Conservation (phyloP, 2,797 vertebrate species). For the Myoxocephalus aenaeus region DNA sequence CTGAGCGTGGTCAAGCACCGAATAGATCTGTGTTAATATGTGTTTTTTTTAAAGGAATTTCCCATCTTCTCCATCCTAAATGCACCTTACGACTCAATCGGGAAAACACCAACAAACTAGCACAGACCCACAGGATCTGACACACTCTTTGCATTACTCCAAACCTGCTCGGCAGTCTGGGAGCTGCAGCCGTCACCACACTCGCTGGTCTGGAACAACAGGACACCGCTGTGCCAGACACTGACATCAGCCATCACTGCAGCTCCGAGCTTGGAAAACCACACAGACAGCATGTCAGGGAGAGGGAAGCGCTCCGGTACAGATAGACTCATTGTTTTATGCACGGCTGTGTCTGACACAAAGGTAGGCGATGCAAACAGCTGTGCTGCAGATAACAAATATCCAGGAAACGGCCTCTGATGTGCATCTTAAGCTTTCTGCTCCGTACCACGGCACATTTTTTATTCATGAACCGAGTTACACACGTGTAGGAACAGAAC, state of each 20-base stretch:
- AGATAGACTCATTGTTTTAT: constrained; percentile 34
- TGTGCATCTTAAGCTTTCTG: constrained; percentile 1
- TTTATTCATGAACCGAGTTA: constrained; percentile 38
- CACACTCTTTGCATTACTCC: constrained; percentile 31
- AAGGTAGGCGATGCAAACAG: constrained; percentile 21
- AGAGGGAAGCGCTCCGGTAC: constrained; percentile 26
- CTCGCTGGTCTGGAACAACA: constrained; percentile 62
- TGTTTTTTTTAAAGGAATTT: not conserved
- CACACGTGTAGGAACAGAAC: not conserved
- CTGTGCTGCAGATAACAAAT: not conserved
- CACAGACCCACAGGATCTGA: not conserved
- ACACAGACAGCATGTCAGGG: constrained; percentile 40
- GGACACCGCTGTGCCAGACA: constrained; percentile 35
- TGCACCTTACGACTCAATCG: not conserved
- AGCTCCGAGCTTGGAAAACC: constrained; percentile 36
- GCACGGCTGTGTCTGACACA: constrained; percentile 41
- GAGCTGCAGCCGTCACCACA: constrained; percentile 34
- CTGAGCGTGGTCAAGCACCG: not conserved
- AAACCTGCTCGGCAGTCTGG: constrained; percentile 49
- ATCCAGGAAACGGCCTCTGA: constrained; percentile 15
- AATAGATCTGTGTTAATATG: not conserved
- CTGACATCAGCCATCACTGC: constrained; percentile 46
- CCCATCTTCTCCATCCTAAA: not conserved
- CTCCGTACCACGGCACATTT: not conserved
- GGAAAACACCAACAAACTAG: constrained; percentile 13